These are phyloP conservation scores for Rhinogobio ventralis DNA, from an alignment of 2,797 vertebrate genomes.

Conservation along the genomic window DNA sequence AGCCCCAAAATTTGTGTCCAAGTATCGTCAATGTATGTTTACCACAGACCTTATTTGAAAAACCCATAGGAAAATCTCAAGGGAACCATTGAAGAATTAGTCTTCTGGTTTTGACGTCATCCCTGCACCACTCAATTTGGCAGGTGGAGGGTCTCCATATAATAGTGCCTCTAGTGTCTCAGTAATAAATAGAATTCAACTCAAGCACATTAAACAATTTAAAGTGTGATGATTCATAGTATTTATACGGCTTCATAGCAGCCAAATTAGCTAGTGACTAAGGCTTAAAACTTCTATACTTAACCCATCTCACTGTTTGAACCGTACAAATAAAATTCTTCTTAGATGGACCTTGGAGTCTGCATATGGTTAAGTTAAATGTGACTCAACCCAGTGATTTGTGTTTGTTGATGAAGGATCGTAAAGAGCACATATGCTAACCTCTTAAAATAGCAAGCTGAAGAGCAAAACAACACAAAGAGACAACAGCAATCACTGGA, in stretches of 20 bases:
- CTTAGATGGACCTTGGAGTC: background rate
- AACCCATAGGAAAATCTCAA: background rate
- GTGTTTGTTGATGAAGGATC: conserved; percentile 33
- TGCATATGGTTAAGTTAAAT: background rate
- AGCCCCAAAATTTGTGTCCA: background rate
- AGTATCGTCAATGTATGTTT: background rate
- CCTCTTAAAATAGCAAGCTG: conserved; percentile 52
- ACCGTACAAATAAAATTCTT: background rate
- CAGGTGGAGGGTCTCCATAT: background rate
- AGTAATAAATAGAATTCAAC: background rate
- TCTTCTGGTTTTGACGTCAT: no score
- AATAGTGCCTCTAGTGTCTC: background rate
- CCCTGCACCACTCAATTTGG: background rate
- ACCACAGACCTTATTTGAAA: background rate
- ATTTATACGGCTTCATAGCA: background rate
- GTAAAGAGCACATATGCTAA: conserved; percentile 54
- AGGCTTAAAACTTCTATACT: background rate
- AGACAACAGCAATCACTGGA: conserved; percentile 55
- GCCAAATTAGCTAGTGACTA: background rate
- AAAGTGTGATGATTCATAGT: background rate
- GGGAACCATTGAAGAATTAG: no score
- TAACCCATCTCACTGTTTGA: background rate
- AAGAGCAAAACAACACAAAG: conserved; percentile 49
- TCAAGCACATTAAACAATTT: background rate
- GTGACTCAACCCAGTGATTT: conserved; percentile 18